A percentile compares a stretch with the other conserved stretches of the same genome.
Conservation (phyloP, 2,113 vertebrate genomes). For the Zosterops lateralis region DNA sequence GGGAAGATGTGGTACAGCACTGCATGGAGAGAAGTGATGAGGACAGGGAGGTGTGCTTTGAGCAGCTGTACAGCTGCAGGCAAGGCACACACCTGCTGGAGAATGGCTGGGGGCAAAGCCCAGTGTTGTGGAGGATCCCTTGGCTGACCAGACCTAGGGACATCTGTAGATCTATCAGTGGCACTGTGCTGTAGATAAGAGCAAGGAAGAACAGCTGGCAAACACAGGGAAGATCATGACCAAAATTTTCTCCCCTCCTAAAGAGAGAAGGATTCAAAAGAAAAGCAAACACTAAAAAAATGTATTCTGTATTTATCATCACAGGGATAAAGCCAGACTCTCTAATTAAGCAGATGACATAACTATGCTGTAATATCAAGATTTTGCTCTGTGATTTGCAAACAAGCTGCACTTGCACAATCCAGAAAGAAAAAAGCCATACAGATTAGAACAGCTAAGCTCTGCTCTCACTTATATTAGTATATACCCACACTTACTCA, state of each 20-base stretch:
- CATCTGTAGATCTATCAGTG: neutral
- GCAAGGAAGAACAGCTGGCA: neutral
- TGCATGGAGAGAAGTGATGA: neutral
- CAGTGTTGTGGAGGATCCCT: fast-evolving
- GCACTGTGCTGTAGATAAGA: neutral
- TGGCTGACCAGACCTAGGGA: neutral
- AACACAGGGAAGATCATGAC: neutral
- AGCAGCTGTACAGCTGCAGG: neutral
- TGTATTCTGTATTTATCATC: neutral
- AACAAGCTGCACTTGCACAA: constrained; percentile 39
- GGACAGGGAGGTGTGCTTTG: neutral
- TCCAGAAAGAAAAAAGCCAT: neutral
- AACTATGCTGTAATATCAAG: constrained; percentile 32
- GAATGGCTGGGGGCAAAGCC: neutral
- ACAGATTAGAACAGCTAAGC: neutral
- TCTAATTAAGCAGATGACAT: constrained; percentile 41
- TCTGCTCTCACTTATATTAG: constrained; percentile 22
- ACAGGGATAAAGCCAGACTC: neutral
- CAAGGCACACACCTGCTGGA: neutral
- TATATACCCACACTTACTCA: neutral
- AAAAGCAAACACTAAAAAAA: neutral
- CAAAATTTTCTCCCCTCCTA: neutral
- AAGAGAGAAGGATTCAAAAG: neutral
- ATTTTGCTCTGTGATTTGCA: constrained; percentile 8
- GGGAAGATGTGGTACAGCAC: fast-evolving